phyloP scores from a whole-genome alignment of 2,797 vertebrate genomes.

The Eulemur rubriventer region DNA sequence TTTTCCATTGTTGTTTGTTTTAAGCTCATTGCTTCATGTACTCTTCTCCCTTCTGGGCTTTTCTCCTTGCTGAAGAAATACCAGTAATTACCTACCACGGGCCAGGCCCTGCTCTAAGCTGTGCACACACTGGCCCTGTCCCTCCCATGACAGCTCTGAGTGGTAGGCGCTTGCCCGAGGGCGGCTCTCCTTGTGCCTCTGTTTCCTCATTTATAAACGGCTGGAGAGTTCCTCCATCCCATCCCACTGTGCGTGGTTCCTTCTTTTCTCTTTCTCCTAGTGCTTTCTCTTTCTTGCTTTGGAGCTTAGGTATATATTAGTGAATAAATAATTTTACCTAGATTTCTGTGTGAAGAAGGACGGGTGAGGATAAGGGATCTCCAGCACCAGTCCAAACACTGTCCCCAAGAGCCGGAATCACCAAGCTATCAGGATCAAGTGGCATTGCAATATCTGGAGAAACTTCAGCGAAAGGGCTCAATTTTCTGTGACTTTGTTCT shows the following conservation, averaged over 20 bases:
- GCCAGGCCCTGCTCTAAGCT: not conserved
- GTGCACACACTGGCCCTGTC: too few relatives aligned
- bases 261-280: not conserved
- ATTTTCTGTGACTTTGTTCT: not conserved
- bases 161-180: fast-evolving
- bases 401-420: not conserved
- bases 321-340: too few relatives aligned
- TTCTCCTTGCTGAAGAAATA: not conserved
- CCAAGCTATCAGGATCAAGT: fast-evolving
- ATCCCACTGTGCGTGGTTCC: not conserved
- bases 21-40: not conserved
- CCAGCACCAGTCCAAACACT: not conserved
- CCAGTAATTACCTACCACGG: too few relatives aligned
- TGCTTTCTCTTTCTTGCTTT: not conserved
- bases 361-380: not conserved
- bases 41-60: not conserved
- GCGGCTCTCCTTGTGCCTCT: not conserved
- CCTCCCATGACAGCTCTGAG: too few relatives aligned
- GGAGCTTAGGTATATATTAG: not conserved
- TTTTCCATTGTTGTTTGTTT: not conserved
- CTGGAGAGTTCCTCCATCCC: not conserved
- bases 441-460: not conserved
- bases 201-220: not conserved
- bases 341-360: not conserved
- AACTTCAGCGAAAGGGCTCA: not conserved